Base-by-base conservation (phyloP, 2,113 vertebrate genomes). In the Pipra filicauda region DNA sequence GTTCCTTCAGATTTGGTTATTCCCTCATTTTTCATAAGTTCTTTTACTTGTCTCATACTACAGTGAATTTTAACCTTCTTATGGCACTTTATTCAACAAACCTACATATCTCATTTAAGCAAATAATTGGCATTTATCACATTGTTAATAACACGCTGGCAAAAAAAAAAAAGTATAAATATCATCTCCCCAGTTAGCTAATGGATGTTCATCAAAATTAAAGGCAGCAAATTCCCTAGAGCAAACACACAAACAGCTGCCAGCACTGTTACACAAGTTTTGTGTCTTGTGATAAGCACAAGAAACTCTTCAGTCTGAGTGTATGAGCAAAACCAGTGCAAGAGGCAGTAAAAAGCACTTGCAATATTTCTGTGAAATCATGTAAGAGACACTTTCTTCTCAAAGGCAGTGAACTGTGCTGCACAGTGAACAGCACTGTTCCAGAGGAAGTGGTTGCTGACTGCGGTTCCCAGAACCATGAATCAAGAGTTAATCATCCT, bases 361-460 rank as follows among this genome's bases (percentile, higher is more conserved):
- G 48, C 35, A 73, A 31, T 13, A 49, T 57, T 75, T 73, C 37
- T 79, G n/a, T 19, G 30, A 66, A 89, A 88, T 49, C 9, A 41
- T 21, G 21, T 12, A n/a, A 26, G n/a, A 52, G 1, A 41, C 13
- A 11, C 23, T 24, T 78, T 57, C 57, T 72, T 67, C 49, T 85
- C 2, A 0, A 88, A 76, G 27, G 57, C 59, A 85, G 13, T 2
- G 31, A 8, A 9, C 8, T 43, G 58, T 12, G n/a, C 0, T 24
- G 48, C 24, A 51, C 48, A 49, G 48, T 49, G 23, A 64, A 49
- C 72, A 74, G 59, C 48, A 37, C 1, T 4, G 2, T 61, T 75
- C 15, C 57, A 69, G 69, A 95, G 96, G 96, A 97, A 96, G 92
- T 85, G 86, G 58, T 8, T 70, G 41, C 62, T 72, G 48, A 8